These are phyloP conservation scores for Catocala fraxini DNA, from an alignment of 2,888 invertebrate species.

Conservation along the genomic window DNA sequence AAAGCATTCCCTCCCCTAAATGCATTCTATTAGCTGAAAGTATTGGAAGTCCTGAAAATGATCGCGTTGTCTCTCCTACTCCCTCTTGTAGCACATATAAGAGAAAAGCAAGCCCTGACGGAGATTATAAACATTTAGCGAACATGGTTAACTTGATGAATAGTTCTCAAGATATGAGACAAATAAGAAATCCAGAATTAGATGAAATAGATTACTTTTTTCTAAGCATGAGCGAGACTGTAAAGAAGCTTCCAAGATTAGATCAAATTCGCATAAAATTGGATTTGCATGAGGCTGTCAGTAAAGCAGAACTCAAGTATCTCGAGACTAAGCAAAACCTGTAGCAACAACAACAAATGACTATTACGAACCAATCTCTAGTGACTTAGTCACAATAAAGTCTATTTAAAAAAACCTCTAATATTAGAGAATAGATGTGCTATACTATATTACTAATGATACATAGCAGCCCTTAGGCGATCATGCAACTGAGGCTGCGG, in stretches of 20 bases:
- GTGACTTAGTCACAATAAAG: too few relatives aligned
- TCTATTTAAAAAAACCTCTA: too few relatives aligned
- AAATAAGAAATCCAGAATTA: slow-evolving; percentile 32
- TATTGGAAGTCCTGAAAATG: neutral
- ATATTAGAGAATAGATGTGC: too few relatives aligned
- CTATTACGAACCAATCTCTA: neutral
- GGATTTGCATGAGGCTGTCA: slow-evolving; percentile 47
- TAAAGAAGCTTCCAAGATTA: slow-evolving; percentile 45
- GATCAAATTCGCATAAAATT: slow-evolving; percentile 52
- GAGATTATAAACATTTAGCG: slow-evolving; percentile 19
- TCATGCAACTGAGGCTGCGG: too few relatives aligned
- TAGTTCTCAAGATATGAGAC: slow-evolving; percentile 34
- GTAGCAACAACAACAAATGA: neutral
- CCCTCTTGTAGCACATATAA: slow-evolving; percentile 7
- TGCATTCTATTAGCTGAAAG: slow-evolving; percentile 1
- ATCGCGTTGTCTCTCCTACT: neutral
- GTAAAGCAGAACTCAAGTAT: slow-evolving; percentile 41
- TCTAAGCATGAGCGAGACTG: slow-evolving; percentile 51
- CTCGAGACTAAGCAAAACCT: neutral
- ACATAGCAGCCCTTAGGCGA: too few relatives aligned
- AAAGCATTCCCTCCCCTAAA: slow-evolving; percentile 1
- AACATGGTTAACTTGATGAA: slow-evolving; percentile 37
- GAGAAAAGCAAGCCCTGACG: neutral
- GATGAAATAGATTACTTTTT: slow-evolving; percentile 50
- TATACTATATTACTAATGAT: too few relatives aligned